Percentiles rank a stretch among this genome's conserved stretches.
phyloP scores from a whole-genome alignment of 2,797 vertebrate species.

The Rhyacichthys aspro region DNA sequence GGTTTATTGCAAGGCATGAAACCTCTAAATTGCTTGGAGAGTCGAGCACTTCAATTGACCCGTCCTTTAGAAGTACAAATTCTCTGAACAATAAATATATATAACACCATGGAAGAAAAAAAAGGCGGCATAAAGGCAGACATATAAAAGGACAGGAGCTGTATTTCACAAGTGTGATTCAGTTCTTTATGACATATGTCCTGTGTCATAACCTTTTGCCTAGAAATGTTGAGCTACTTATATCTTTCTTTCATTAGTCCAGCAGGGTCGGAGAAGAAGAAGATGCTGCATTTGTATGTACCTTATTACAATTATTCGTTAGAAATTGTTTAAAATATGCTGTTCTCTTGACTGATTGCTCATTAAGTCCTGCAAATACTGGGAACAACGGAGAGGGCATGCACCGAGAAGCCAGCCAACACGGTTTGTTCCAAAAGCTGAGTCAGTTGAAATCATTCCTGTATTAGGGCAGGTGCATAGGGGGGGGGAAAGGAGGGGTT shows the following conservation, averaged over 20 bases:
- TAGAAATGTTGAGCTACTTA: neutral
- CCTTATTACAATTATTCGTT: too few relatives aligned
- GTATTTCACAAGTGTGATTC: neutral
- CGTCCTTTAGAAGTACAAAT: slow-evolving; percentile 17
- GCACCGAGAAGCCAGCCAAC: neutral
- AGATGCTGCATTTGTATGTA: too few relatives aligned
- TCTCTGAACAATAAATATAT: slow-evolving; percentile 24
- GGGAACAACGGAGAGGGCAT: neutral
- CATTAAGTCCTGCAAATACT: too few relatives aligned
- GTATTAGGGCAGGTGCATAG: neutral
- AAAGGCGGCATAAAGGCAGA: neutral
- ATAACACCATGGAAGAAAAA: neutral
- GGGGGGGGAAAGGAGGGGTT: too few relatives aligned
- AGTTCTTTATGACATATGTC: slow-evolving; percentile 2
- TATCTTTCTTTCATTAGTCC: neutral
- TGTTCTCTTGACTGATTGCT: too few relatives aligned
- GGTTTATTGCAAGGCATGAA: slow-evolving; percentile 51
- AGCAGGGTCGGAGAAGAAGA: neutral
- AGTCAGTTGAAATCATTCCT: neutral
- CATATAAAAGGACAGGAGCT: neutral
- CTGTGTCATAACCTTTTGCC: slow-evolving; percentile 8
- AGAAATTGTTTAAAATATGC: too few relatives aligned
- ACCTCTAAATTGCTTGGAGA: slow-evolving; percentile 56
- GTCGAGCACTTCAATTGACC: slow-evolving; percentile 43
- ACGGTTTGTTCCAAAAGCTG: neutral